Evolutionary conservation across 2,113 vertebrate genomes (phyloP), one percentile per base, ranked within the genome.

Genomic region (Rana temporaria): DNA sequence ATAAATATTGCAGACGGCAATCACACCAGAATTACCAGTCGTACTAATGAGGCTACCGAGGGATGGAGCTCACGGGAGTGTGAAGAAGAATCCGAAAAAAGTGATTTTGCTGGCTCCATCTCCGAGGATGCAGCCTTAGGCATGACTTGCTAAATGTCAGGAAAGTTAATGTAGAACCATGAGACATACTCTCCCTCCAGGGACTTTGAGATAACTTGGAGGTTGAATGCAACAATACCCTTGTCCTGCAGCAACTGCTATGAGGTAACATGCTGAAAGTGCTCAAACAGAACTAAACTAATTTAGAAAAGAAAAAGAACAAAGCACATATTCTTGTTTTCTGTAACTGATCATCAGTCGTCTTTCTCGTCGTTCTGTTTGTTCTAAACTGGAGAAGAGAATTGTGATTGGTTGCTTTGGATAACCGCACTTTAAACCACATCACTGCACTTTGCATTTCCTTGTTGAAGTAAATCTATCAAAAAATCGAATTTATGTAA

Each of bases 11-110:
- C 60, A 72, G 70, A 34, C 60, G 48, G 78, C 78, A 62, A 81
- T 81, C 67, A 71, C 38, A 56, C 55, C 60, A 65, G 48, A 30
- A 64, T 65, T 57, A 64, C 42, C 80, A 56, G 69, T 57, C 6
- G 7, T 57, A 65, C 80, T 82, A 82, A 82, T 82, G 80, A 82
- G 80, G 14, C n/a, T 55, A 73, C 30, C 70, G 53, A 65, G 62
- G 69, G 70, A 80, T 70, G 42, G 52, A 42, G 56, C 56, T 79
- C 53, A 53, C 59, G 59, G 14, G 65, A 81, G 68, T 64, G 68
- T 56, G 59, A 72, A 73, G 79, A 64, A 52, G n/a, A 72, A 72
- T 63, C 59, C 26, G 30, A 32, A 65, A 57, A 69, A 70, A 81
- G 63, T 70, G 16, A 67, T 68, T 68, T 42, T 30, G 34, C 65